These are phyloP conservation scores for Mylabris sibirica DNA, from an alignment of 2,888 invertebrate genomes.

Conservation along the genomic window DNA sequence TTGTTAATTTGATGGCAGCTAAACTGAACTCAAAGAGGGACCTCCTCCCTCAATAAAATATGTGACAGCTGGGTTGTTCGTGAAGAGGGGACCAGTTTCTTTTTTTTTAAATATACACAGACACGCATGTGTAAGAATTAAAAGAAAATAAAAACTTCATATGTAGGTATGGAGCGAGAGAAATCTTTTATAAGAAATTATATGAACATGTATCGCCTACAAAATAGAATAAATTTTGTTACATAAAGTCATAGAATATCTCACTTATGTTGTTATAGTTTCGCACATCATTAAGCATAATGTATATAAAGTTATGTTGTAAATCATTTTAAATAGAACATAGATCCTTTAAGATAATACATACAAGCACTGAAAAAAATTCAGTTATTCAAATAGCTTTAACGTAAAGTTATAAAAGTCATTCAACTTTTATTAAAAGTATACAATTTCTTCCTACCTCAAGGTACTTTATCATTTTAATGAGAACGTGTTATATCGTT, in stretches of 20 bases:
- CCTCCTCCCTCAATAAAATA: constrained; percentile 43
- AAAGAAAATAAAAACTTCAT: not conserved
- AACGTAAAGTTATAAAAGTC: not conserved
- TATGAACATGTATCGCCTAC: constrained; percentile 1
- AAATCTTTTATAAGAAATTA: not conserved
- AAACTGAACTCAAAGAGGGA: constrained; percentile 46
- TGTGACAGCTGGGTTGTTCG: constrained; percentile 52
- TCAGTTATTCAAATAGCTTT: not conserved
- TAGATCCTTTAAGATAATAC: constrained; percentile 8
- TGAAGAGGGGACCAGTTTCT: constrained; percentile 43
- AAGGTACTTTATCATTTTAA: not conserved
- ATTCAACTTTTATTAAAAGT: not conserved
- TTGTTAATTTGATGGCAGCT: constrained; percentile 30
- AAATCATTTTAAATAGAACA: constrained; percentile 28
- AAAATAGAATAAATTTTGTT: not conserved
- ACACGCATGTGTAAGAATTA: not conserved
- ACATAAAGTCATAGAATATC: constrained; percentile 20
- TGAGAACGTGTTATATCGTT: not conserved
- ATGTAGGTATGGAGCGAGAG: not conserved
- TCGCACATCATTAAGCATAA: constrained; percentile 42
- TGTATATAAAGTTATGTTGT: constrained; percentile 26
- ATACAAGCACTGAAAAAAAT: not conserved
- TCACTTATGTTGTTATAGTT: constrained; percentile 36
- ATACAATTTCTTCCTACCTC: not conserved
- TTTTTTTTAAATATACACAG: constrained; percentile 14